Base-by-base conservation (phyloP, 2,888 invertebrate genomes). In the Callinectes sapidus region DNA sequence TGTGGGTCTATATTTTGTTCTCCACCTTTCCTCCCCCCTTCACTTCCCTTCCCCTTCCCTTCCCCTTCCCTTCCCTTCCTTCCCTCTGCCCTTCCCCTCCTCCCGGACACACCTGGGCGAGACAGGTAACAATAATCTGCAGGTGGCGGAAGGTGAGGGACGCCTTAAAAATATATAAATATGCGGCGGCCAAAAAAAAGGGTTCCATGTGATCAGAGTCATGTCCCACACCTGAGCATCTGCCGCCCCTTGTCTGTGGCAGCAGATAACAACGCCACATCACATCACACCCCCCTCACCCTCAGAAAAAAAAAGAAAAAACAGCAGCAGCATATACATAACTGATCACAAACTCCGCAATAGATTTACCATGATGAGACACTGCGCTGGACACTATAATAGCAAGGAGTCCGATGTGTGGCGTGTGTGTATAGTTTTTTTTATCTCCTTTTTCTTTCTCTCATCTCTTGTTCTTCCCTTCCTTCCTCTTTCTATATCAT, bases 201-300 rank as follows among this genome's bases (percentile, higher is more conserved):
- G 81, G 81, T 18, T 81, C 81, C 81, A 35, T 81, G 81, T 81
- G 81, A 81, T 81, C 81, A 81, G 81, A 81, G 81, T 81, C 81
- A n/a, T 81, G n/a, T 35, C 81, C 81, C 81, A 81, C 35, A 35
- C n/a, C 81, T 28, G 35, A 13, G 81, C 16, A 35, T 23, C 61
- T 28, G 71, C 71, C 81, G 16, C 32, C 81, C 35, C 81, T 81
- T 81, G 81, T 81, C 35, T n/a, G 35, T 71, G 81, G 16, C 18
- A 32, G 35, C 35, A 81, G 81, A 81, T 81, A 35, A 81, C 35
- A 81, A 16, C 81, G 14, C 32, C 81, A n/a, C 16, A 32, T 32
- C 61, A 61, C 61, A 61, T 61, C 61, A 61, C 61, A 55, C 61
- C 2, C 61, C 13, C 61, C 2, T 23, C 39, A 3, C 39, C 39